These are phyloP conservation scores for Holothuria glaberrima DNA, from an alignment of 35 echinoderm and acorn worm species.

Conservation along the genomic window DNA sequence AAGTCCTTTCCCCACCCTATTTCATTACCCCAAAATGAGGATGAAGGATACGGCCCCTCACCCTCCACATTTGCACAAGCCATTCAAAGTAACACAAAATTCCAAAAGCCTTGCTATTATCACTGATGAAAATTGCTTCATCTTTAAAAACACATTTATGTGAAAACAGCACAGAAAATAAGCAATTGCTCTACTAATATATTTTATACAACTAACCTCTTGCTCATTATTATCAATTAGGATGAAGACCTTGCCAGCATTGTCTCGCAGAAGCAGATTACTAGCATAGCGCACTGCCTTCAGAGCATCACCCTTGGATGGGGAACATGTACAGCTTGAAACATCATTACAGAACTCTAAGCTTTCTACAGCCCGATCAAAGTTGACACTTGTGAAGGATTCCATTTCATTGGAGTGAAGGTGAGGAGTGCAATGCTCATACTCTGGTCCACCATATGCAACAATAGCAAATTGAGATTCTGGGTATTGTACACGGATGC, in stretches of 20 bases:
- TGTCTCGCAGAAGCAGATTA: conserved; percentile 57
- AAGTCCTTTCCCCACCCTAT: too few species aligned
- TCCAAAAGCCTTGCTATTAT: too few species aligned
- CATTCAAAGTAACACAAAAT: too few species aligned
- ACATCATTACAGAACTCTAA: conserved; percentile 57
- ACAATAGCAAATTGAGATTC: conserved; percentile 75
- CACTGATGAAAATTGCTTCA: too few species aligned
- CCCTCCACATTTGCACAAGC: too few species aligned
- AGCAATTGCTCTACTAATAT: too few species aligned
- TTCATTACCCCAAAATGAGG: too few species aligned
- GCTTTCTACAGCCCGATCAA: conserved; percentile 54
- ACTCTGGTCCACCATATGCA: conserved; percentile 68
- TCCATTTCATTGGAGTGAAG: conserved; percentile 64
- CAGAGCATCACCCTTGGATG: conserved; percentile 74
- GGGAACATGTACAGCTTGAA: conserved; percentile 1
- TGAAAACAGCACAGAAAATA: too few species aligned
- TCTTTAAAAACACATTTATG: too few species aligned
- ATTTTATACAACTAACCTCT: conserved; percentile 59
- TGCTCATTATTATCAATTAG: conserved; percentile 73
- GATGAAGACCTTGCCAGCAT: conserved; percentile 76
- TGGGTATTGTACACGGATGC: conserved; percentile 46
- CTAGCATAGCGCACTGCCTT: conserved; percentile 70
- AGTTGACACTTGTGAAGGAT: not conserved
- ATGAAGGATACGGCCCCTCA: too few species aligned
- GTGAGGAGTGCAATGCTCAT: conserved; percentile 57